Base-by-base conservation (phyloP, 2,797 vertebrate species). In the Macropodus opercularis region DNA sequence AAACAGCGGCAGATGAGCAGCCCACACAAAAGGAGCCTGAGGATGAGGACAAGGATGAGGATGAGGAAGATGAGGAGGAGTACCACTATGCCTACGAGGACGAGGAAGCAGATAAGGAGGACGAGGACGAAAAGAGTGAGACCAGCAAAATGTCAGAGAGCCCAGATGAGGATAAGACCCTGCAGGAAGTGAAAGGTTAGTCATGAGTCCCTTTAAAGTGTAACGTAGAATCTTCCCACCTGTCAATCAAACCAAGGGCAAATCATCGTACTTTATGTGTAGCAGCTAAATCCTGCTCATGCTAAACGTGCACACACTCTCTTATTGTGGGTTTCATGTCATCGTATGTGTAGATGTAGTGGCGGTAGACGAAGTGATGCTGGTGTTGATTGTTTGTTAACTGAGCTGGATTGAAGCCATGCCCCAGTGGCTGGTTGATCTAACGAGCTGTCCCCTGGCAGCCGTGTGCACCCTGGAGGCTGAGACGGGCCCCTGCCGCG, bases 381-480 rank as follows among this genome's bases (percentile, higher is more conserved):
- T 36, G 18, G 35, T 18, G 51, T 13, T 36, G 35, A 41, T 26
- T 44, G 49, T 23, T 67, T 61, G 41, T 52, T n/a, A 5, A 26
- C 8, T 53, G 44, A 77, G 43, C 23, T 69, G 35, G 59, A 56
- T 23, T 54, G 22, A 36, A 80, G 75, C 80, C 83, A 68, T 63
- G 74, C 85, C 80, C 61, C 60, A 6, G 75, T 81, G 85, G 82
- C 44, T 2, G 34, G 76, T 75, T 79, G 84, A 83, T 85, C 86
- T 92, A 92, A 93, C 85, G 2, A 23, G 76, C 79, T 89, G 79
- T 91, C 81, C 87, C 81, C 94, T 89, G 93, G 91, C 95, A 99
- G 96, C 94, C 91, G 95, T 98, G 92, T 99, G 96, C 92, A 93
- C 95, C 87, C 93, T 97, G 94, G 95, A 97, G 92, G 94, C 95